These are phyloP conservation scores for Agelastica alni DNA, from an alignment of 2,888 invertebrate genomes.

Conservation along the genomic window DNA sequence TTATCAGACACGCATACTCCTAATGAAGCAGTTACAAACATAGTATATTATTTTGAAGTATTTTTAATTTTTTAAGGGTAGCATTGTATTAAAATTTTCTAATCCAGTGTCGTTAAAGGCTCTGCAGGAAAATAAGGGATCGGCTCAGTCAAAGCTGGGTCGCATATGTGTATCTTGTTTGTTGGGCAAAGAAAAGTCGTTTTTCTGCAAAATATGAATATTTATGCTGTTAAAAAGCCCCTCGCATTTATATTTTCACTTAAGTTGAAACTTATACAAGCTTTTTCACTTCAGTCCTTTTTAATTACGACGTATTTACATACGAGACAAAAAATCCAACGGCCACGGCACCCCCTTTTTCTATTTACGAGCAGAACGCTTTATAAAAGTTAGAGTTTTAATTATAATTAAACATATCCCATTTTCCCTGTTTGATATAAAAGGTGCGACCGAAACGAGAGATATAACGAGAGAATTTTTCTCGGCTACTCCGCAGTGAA, in stretches of 20 bases:
- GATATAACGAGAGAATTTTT: conserved; percentile 12
- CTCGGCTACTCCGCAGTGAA: too few species aligned
- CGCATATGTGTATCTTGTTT: conserved; percentile 31
- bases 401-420: conserved; percentile 36
- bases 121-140: conserved; percentile 26
- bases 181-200: conserved; percentile 36
- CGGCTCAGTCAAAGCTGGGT: conserved; percentile 22
- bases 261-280: conserved; percentile 52
- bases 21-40: too few species aligned
- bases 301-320: conserved; percentile 48
- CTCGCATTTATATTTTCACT: conserved; percentile 52
- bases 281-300: conserved; percentile 54
- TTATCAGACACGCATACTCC: too few species aligned
- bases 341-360: conserved; percentile 21
- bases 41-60: too few species aligned
- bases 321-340: conserved; percentile 33
- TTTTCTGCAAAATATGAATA: conserved; percentile 48
- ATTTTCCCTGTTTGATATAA: conserved; percentile 21
- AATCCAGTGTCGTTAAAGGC: too few species aligned
- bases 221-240: conserved; percentile 46
- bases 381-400: conserved; percentile 38
- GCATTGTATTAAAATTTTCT: too few species aligned
- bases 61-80: too few species aligned
- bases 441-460: conserved; percentile 15
- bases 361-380: conserved; percentile 30